phyloP scores from a whole-genome alignment of 2,888 invertebrate genomes.

The Drosophila nigritarsus region DNA sequence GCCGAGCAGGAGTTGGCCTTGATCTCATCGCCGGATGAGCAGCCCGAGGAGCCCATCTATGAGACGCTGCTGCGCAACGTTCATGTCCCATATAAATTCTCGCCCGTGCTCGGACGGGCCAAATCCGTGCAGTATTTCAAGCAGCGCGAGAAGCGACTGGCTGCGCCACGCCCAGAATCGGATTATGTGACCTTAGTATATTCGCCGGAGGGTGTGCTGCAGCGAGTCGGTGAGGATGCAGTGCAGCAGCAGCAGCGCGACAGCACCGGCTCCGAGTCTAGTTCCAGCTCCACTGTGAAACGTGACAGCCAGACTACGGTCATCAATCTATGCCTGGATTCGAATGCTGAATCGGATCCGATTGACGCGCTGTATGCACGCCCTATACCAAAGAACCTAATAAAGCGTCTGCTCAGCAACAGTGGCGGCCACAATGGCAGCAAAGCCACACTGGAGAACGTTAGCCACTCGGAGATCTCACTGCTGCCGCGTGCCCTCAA shows the following conservation, averaged over 20 bases:
- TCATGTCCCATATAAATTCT: slow-evolving; percentile 85
- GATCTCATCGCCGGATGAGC: slow-evolving; percentile 8
- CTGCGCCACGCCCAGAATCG: slow-evolving; percentile 82
- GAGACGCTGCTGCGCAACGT: slow-evolving; percentile 84
- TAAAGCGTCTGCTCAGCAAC: slow-evolving; percentile 79
- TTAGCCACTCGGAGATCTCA: slow-evolving; percentile 81
- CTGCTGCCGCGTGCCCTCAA: slow-evolving; percentile 78
- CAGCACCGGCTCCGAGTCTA: slow-evolving; percentile 64
- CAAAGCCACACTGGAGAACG: slow-evolving; percentile 64
- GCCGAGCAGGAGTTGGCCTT: slow-evolving; percentile 59
- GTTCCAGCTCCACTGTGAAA: slow-evolving; percentile 70
- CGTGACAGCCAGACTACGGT: slow-evolving; percentile 77
- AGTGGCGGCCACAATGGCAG: slow-evolving; percentile 37
- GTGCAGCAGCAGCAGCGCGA: slow-evolving; percentile 59
- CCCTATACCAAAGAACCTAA: slow-evolving; percentile 78
- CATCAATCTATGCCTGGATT: slow-evolving; percentile 64
- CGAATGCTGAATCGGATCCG: slow-evolving; percentile 24
- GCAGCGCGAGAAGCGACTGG: slow-evolving; percentile 65
- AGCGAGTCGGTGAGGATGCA: slow-evolving; percentile 79
- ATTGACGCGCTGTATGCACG: slow-evolving; percentile 65
- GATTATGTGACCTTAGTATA: slow-evolving; percentile 85
- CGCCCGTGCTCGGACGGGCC: slow-evolving; percentile 83
- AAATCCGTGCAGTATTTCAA: slow-evolving; percentile 81
- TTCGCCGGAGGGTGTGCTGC: slow-evolving; percentile 79
- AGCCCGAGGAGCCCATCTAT: slow-evolving; percentile 83